These are phyloP conservation scores for Colletes latitarsis DNA, from an alignment of 1,140 invertebrate genomes.

Conservation along the genomic window DNA sequence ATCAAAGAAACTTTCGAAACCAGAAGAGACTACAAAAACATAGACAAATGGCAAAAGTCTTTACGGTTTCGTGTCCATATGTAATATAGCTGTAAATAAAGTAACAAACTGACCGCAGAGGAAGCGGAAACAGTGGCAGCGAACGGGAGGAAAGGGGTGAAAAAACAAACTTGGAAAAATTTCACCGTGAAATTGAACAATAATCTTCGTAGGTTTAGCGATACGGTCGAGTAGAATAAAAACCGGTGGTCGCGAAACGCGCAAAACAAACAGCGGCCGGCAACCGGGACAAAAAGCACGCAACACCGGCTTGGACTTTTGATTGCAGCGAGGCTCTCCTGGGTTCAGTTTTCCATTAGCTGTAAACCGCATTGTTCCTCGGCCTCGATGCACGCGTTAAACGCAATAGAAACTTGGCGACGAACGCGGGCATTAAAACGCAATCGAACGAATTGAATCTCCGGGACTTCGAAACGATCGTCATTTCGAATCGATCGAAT, in stretches of 20 bases:
- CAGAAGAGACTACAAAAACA: neutral
- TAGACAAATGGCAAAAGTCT: no score
- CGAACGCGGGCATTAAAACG: conserved; percentile 32
- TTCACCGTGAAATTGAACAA: conserved; percentile 6
- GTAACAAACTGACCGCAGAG: no score
- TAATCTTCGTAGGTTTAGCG: conserved; percentile 30
- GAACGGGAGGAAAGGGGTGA: no score
- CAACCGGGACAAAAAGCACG: conserved; percentile 11
- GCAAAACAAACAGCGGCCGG: conserved; percentile 15
- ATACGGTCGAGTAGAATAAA: neutral
- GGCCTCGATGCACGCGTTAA: conserved; percentile 18
- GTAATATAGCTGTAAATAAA: no score
- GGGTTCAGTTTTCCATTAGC: conserved; percentile 41
- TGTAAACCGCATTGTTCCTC: conserved; percentile 31
- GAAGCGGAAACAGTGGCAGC: no score
- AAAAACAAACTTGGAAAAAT: neutral
- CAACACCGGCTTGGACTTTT: conserved; percentile 13
- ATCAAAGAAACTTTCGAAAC: no score
- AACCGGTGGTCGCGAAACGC: neutral
- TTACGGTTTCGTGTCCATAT: no score
- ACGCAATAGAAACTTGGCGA: conserved; percentile 38
- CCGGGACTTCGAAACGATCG: conserved; percentile 12
- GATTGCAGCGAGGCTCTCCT: conserved; percentile 10
- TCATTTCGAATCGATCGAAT: neutral
- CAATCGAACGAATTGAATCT: conserved; percentile 33